Evolutionary conservation across 2,113 vertebrate species (phyloP), one percentile per base, ranked within the genome.

Genomic region (Phylloscopus trochilus): DNA sequence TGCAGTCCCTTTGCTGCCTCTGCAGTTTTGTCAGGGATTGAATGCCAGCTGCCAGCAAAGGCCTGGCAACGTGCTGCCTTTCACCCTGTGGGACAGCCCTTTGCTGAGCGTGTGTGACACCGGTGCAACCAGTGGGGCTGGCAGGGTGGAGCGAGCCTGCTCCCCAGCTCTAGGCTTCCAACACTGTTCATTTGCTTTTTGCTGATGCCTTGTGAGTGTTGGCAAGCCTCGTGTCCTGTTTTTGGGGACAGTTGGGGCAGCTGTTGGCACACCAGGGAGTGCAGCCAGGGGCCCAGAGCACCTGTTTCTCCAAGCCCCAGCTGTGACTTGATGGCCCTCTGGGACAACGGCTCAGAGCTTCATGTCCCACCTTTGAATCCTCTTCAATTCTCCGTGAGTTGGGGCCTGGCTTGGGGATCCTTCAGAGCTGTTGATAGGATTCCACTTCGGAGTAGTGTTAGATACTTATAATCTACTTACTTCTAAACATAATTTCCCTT

Each of bases 361-460:
- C 0, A 0, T 5, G 2, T 44, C 63, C 72, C 59, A 52, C 2
- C 1, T 80, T 31, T 58, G n/a, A 85, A 7, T 80, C 62, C 18
- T 64, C 77, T 67, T 92, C 1, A 0, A 20, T 92, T 62, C 80
- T 93, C 33, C 0, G 3, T 94, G 68, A 92, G 63, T 23, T 92
- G 67, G 41, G 44, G 66, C 43, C 53, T 89, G 66, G 30, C 22
- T 11, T 37, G 39, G 79, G 90, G 28, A 49, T 58, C 27, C 23
- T 60, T 72, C 41, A 37, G 66, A 72, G 49, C 62, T 83, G 31
- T 33, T 39, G 63, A 18, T 18, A 30, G 33, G 23, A 62, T 92
- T 76, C 37, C 7, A 20, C n/a, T 59, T 86, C 51, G 59, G 26
- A 33, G 27, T 55, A 33, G 23, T 70, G 18, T 70, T 82, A 60